Evolutionary conservation across 1,140 invertebrate genomes (phyloP).

Genomic region (Gyrodactylus salaris): DNA sequence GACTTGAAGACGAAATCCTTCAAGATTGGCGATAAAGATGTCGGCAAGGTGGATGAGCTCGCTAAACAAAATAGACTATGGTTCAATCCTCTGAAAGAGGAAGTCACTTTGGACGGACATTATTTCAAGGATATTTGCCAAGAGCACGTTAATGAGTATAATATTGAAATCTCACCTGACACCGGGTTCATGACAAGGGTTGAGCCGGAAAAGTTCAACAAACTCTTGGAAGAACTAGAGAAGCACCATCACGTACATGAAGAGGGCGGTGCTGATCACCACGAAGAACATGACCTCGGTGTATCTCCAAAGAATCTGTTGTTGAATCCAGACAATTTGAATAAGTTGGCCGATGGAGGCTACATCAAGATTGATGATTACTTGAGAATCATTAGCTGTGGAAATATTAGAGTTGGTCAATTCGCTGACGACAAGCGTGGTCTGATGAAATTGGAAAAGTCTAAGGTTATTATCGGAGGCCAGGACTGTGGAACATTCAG

Average conservation of each 20-base stretch:
- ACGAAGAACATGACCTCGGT: neutral
- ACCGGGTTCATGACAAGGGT: neutral
- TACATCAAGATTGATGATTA: neutral
- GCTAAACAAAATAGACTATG: neutral
- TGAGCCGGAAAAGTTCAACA: neutral
- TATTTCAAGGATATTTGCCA: neutral
- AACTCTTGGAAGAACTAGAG: neutral
- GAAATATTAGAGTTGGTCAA: neutral
- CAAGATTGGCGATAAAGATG: neutral
- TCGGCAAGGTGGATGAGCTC: neutral
- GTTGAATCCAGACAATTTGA: neutral
- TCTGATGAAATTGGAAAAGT: neutral
- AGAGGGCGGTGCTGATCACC: neutral
- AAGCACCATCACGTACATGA: neutral
- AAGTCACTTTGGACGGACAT: neutral
- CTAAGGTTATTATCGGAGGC: neutral
- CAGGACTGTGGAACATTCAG: neutral
- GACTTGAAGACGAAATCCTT: neutral
- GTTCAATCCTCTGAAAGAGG: neutral
- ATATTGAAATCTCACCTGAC: neutral
- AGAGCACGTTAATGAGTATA: neutral
- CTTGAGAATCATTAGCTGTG: neutral
- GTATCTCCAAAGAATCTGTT: neutral
- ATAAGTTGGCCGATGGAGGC: neutral
- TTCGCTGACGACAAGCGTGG: neutral